Base-by-base conservation (phyloP, 2,113 vertebrate genomes). In the Carassius auratus region DNA sequence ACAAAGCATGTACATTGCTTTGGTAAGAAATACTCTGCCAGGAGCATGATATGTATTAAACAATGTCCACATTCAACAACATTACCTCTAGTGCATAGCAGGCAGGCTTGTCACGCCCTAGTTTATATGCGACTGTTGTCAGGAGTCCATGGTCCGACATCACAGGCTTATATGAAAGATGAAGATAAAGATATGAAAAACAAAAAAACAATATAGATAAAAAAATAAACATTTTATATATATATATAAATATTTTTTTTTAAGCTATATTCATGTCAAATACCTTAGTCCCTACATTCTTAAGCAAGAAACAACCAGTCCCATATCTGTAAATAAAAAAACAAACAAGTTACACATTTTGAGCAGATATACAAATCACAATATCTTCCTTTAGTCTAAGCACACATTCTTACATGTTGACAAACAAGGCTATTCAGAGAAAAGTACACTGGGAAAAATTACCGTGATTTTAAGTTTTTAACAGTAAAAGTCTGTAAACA, bases 251-350 rank as follows among this genome's bases (percentile, higher is more conserved):
- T 30, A 30, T 30, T 10, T 42, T 36, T 36, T 79, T 0, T 50
- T 19, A 3, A 9, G 8, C 2, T 61, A 77, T 77, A n/a, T 30
- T 15, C 30, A 66, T 33, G 5, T 19, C 21, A 1, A 42, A 62
- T 90, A 99, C 98, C 96, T 96, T 98, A 80, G 89, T 92, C 33
- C 98, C 98, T 66, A 97, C 98, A 78, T 99, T 98, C 89, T 94
- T 96, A 74, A 99, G 95, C 90, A 99, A 92, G 93, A 99, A 99
- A 91, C 98, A 99, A 9, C 98, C 98, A 21, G 98, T 99, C 83
- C 98, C 98, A 1, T 99, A 99, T 88, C 98, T 99, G 89, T 4
- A 88, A 71, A 66, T 82, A 85, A 88, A 52, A 52, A 48, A 48
- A 48, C 1, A 52, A 12, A 52, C 14, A 52, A 57, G 7, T 17